Percentiles rank a stretch among this genome's conserved stretches.
These are phyloP conservation scores for Ips nitidus DNA, from an alignment of 1,140 invertebrate species.

Conservation along the genomic window DNA sequence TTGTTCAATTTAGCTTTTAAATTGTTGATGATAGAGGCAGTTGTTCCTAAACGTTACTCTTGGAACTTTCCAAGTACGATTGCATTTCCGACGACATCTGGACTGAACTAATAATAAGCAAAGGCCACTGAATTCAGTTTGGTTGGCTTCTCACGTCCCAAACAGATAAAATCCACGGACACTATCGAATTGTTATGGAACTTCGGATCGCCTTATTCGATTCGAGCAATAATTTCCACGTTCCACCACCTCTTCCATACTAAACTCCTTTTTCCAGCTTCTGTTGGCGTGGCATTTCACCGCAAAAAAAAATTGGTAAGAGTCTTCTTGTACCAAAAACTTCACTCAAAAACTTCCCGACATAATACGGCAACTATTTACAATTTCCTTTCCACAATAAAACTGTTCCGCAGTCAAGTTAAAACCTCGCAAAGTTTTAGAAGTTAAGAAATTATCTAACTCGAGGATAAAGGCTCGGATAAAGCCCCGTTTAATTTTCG, in stretches of 20 bases:
- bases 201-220: slow-evolving; percentile 11
- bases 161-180: slow-evolving; percentile 23
- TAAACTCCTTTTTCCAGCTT: neutral
- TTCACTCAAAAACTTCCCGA: neutral
- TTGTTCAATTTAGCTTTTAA: neutral
- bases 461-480: slow-evolving; percentile 8
- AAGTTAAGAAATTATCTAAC: slow-evolving; percentile 16
- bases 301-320: too few relatives aligned
- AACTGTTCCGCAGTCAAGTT: slow-evolving; percentile 15
- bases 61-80: neutral
- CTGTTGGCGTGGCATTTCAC: too few relatives aligned
- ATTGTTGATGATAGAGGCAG: slow-evolving; percentile 1
- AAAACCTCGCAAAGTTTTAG: slow-evolving; percentile 9
- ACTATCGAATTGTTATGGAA: slow-evolving; percentile 24
- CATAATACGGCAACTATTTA: slow-evolving; percentile 14
- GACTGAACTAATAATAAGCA: slow-evolving; percentile 21
- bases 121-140: slow-evolving; percentile 12
- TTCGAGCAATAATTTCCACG: slow-evolving; percentile 9
- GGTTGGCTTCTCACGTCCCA: slow-evolving; percentile 20
- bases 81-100: slow-evolving; percentile 17
- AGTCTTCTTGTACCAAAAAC: neutral
- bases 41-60: neutral
- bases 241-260: slow-evolving; percentile 7
- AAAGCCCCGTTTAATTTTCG: slow-evolving; percentile 15
- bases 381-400: slow-evolving; percentile 14